Evolutionary conservation across 2,113 vertebrate genomes (phyloP), one percentile per base, ranked within the genome.

Genomic region (Xiphophorus maculatus): DNA sequence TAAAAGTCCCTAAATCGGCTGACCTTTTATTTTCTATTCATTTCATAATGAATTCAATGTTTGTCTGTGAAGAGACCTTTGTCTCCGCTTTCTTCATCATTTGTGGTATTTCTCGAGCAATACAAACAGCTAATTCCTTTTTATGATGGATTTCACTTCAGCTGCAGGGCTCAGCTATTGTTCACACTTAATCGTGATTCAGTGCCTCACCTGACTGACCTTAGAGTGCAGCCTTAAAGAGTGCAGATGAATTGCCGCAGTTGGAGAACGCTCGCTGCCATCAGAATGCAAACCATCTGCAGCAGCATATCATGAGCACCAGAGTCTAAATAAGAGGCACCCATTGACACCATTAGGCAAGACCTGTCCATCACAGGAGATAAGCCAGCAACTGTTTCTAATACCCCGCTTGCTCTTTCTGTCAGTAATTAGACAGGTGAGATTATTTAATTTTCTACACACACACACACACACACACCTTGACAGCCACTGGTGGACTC

Each of bases 391-490:
- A 17, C 48, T 54, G 71, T 14, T 27, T 79, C 70, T 77, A 68
- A 77, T 70, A 81, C 69, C 63, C 40, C 69, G 40, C 61, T 84
- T 37, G 14, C 67, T 77, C 66, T 63, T 77, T 67, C 83, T 84
- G 88, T 83, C 92, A 77, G 75, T 85, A 87, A 90, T 91, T 87
- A 86, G 83, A 85, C 79, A 75, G 71, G 80, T 79, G 79, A 83
- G 86, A 82, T 87, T 79, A 92, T 90, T 90, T 76, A 84, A 88
- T 91, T 87, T 87, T n/a, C 51, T 58, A 25, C 19, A 51, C 48
- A 51, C 48, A 51, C 19, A 17, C 48, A 51, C 8, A 58, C 51
- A 58, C 51, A 11, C 51, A 58, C 51, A 51, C 29, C 63, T 51
- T 25, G 35, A 66, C 67, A 62, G 73, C 63, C 71, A 79, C 81